Evolutionary conservation across 2,113 vertebrate species (phyloP).

Genomic region (Pituophis catenifer): DNA sequence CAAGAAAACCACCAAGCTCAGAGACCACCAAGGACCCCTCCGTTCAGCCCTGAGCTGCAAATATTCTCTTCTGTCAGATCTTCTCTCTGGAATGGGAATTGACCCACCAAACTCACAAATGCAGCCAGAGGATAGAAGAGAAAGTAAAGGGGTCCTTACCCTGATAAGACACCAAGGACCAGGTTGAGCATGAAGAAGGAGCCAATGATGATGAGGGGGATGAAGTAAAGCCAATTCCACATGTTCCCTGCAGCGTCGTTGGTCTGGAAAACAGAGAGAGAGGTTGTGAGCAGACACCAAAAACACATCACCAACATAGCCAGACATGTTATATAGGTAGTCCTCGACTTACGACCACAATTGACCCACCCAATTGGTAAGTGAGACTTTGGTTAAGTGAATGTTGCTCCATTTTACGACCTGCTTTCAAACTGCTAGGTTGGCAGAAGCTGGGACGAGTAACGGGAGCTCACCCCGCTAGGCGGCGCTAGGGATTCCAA

Average conservation of each 20-base stretch:
- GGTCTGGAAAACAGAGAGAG: conserved; percentile 72
- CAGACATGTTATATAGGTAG: neutral
- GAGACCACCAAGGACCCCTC: too few relatives aligned
- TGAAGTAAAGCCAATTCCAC: conserved; percentile 96
- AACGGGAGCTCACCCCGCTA: too few relatives aligned
- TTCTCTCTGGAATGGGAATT: neutral
- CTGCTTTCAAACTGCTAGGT: too few relatives aligned
- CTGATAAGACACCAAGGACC: conserved; percentile 90
- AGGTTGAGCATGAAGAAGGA: conserved; percentile 98
- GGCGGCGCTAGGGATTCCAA: too few relatives aligned
- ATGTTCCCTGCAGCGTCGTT: conserved; percentile 92
- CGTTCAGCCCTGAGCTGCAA: too few relatives aligned
- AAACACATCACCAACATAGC: neutral
- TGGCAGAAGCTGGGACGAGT: too few relatives aligned
- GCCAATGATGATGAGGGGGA: conserved; percentile 94
- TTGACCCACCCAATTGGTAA: neutral
- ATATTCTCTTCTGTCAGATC: too few relatives aligned
- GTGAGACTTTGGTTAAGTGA: neutral
- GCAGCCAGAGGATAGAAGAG: neutral
- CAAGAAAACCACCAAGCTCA: too few relatives aligned
- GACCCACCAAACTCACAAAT: neutral
- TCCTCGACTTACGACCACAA: neutral
- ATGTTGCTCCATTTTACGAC: neutral
- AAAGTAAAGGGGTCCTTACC: conserved; percentile 71
- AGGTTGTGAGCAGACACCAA: neutral